phyloP scores from a whole-genome alignment of 2,888 invertebrate genomes.

The Enoplolaimus lenunculus region DNA sequence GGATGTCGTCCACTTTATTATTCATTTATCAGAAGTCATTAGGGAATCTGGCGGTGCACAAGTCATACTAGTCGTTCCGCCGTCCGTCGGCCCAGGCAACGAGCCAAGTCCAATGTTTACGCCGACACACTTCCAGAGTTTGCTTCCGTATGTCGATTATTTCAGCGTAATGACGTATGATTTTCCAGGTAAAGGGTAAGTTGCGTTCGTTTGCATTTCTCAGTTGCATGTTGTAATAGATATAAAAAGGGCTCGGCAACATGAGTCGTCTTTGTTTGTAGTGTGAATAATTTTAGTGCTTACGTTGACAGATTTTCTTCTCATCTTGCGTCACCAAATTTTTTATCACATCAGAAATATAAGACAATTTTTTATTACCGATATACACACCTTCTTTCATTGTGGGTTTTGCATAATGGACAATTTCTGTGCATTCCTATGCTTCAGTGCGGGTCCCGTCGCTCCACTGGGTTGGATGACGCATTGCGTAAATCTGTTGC shows the following conservation, averaged over 20 bases:
- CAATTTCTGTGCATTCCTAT: slow-evolving; percentile 12
- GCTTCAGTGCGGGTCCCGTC: slow-evolving; percentile 58
- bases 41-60: slow-evolving; percentile 26
- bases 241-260: too few relatives aligned
- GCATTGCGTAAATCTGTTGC: slow-evolving; percentile 59
- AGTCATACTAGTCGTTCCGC: slow-evolving; percentile 63
- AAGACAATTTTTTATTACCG: too few relatives aligned
- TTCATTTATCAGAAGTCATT: slow-evolving; percentile 28
- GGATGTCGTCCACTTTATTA: slow-evolving; percentile 23
- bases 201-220: neutral
- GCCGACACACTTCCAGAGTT: slow-evolving; percentile 58
- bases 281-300: too few relatives aligned
- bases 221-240: too few relatives aligned
- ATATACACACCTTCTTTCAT: too few relatives aligned
- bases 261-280: too few relatives aligned
- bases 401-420: too few relatives aligned
- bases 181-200: slow-evolving; percentile 44
- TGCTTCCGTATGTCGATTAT: slow-evolving; percentile 61
- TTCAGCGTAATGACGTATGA: slow-evolving; percentile 96
- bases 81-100: slow-evolving; percentile 44
- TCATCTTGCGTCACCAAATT: too few relatives aligned
- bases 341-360: too few relatives aligned
- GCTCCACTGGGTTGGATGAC: slow-evolving; percentile 70
- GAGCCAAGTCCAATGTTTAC: slow-evolving; percentile 52
- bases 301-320: too few relatives aligned